Percentiles rank a stretch among this genome's conserved stretches.
Evolutionary conservation across 2,888 invertebrate genomes (phyloP).

Genomic region (Hirudinaria manillensis): DNA sequence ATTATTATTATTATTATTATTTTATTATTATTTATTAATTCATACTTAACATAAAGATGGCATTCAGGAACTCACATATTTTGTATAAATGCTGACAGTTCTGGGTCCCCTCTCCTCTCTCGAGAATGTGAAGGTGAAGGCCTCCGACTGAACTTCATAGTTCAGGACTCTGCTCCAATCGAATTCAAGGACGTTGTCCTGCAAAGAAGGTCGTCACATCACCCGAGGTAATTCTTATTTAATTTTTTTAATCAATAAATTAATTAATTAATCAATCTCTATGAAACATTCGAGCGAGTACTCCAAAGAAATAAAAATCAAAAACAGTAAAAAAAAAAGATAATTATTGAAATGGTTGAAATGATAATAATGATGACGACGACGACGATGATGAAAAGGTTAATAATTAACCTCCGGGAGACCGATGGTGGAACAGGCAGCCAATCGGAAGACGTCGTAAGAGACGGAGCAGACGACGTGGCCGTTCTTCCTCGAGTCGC

Average conservation of each 20-base stretch:
- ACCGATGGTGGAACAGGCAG: slow-evolving; percentile 78
- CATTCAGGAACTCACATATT: slow-evolving; percentile 10
- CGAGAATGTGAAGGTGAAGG: not conserved
- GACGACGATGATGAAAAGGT: not conserved
- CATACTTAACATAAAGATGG: not conserved
- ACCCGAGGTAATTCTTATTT: too few species aligned
- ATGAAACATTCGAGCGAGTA: too few species aligned
- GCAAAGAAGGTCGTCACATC: not conserved
- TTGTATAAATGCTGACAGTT: not conserved
- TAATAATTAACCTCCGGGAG: slow-evolving; percentile 61
- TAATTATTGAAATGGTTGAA: not conserved
- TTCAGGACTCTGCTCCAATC: slow-evolving; percentile 3
- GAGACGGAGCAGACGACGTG: slow-evolving; percentile 74
- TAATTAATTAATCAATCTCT: too few species aligned
- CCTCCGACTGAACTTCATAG: slow-evolving; percentile 5
- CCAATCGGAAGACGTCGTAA: slow-evolving; percentile 65
- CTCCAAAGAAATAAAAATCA: not conserved
- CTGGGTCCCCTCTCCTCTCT: not conserved
- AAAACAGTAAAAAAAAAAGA: not conserved
- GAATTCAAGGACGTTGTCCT: slow-evolving; percentile 11
- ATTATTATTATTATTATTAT: not conserved
- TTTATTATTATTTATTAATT: not conserved
- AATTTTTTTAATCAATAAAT: too few species aligned
- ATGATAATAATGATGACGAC: not conserved
- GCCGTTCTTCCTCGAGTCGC: slow-evolving; percentile 78